Evolutionary conservation across 2,113 vertebrate species (phyloP).

Genomic region (Chunga burmeisteri): DNA sequence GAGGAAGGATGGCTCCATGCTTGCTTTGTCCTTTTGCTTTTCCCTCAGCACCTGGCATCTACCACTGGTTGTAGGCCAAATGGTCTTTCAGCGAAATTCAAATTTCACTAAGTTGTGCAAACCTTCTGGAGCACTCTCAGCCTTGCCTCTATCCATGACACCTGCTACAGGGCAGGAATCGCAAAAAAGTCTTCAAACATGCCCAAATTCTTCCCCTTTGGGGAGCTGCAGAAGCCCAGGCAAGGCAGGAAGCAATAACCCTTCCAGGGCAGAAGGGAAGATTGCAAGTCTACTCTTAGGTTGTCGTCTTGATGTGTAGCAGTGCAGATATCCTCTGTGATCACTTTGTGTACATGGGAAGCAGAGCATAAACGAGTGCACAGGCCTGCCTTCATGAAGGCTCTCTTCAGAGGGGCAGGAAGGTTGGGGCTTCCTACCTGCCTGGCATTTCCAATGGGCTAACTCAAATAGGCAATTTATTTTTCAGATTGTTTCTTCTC

Average conservation of each 20-base stretch:
- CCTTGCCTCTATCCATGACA: neutral
- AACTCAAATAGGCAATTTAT: neutral
- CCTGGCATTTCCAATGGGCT: neutral
- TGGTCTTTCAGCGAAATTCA: neutral
- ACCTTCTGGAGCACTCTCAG: neutral
- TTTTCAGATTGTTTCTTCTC: neutral
- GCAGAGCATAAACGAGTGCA: neutral
- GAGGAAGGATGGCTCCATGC: neutral
- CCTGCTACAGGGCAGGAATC: neutral
- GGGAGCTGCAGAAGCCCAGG: neutral
- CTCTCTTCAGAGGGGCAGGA: neutral
- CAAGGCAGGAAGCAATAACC: neutral
- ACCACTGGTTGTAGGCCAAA: neutral
- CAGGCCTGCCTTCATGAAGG: neutral
- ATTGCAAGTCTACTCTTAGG: neutral
- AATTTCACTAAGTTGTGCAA: neutral
- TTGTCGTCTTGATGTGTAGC: fast-evolving
- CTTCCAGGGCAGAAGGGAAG: neutral
- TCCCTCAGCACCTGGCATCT: neutral
- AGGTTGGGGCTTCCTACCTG: fast-evolving
- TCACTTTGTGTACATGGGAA: fast-evolving
- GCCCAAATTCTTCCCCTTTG: neutral
- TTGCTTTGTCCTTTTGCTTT: neutral
- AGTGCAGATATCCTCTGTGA: neutral
- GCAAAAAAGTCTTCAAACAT: neutral